Evolutionary conservation across 2,888 invertebrate genomes (phyloP).

Genomic region (Lasioglossum figueresi): DNA sequence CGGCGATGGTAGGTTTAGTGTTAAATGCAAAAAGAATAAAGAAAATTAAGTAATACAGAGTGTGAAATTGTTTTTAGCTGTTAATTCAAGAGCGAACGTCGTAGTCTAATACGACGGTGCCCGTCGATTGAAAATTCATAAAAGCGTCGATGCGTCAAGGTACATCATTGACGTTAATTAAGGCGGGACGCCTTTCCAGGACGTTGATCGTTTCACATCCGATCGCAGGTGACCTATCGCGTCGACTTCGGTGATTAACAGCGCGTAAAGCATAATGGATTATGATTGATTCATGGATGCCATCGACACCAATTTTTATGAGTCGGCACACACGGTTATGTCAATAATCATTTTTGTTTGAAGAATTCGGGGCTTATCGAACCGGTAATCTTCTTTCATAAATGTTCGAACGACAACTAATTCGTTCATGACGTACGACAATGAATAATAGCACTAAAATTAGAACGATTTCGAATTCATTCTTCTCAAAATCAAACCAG

Average conservation of each 20-base stretch:
- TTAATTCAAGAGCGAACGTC: neutral
- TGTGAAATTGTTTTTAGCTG: neutral
- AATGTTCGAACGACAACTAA: constrained; percentile 19
- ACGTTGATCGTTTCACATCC: constrained; percentile 29
- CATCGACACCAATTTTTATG: constrained; percentile 50
- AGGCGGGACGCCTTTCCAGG: neutral
- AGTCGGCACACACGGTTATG: constrained; percentile 31
- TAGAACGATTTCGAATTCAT: neutral
- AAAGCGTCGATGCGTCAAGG: constrained; percentile 15
- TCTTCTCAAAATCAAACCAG: neutral
- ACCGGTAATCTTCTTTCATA: constrained; percentile 22
- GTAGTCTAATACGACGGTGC: no score
- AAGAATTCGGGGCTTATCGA: constrained; percentile 27
- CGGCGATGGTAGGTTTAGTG: no score
- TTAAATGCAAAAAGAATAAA: neutral
- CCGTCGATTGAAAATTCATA: constrained; percentile 3
- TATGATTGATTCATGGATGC: constrained; percentile 60
- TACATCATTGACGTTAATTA: constrained; percentile 27
- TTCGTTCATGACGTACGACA: neutral
- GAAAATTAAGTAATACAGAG: neutral
- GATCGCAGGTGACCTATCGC: constrained; percentile 5
- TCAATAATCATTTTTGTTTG: constrained; percentile 55
- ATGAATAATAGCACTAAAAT: constrained; percentile 26
- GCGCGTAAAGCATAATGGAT: constrained; percentile 44
- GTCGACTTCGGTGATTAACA: constrained; percentile 43